phyloP scores from a whole-genome alignment of 2,888 invertebrate species.

The Polylopha cassiicola region DNA sequence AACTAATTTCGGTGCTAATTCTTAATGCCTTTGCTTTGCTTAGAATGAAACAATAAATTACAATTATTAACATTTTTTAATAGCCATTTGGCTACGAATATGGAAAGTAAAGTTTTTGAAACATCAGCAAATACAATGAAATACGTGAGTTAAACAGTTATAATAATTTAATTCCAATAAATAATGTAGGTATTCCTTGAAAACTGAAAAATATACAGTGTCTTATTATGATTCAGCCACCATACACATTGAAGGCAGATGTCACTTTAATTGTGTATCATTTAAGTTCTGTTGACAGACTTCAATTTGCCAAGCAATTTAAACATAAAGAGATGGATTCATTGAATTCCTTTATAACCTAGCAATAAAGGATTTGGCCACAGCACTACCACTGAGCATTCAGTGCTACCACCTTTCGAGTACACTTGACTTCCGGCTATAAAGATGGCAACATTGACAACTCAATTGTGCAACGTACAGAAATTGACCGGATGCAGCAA shows the following conservation, averaged over 20 bases:
- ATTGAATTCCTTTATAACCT: constrained; percentile 14
- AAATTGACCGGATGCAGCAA: constrained; percentile 40
- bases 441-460: constrained; percentile 25
- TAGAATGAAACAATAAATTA: no score
- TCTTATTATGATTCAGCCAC: no score
- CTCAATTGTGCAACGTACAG: constrained; percentile 42
- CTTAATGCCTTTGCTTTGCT: no score
- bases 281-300: constrained; percentile 8
- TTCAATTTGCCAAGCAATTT: constrained; percentile 21
- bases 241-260: constrained; percentile 12
- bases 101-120: no score
- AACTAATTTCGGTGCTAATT: no score
- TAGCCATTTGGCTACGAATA: no score
- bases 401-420: constrained; percentile 23
- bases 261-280: constrained; percentile 7
- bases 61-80: no score
- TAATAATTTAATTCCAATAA: no score
- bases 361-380: constrained; percentile 17
- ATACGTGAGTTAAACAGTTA: no score
- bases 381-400: constrained; percentile 12
- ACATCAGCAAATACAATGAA: no score
- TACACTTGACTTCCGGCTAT: constrained; percentile 35
- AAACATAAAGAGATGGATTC: constrained; percentile 11
- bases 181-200: no score
- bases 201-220: no score